Evolutionary conservation across 2,888 invertebrate species (phyloP), one percentile per base, ranked within the genome.

Genomic region (Lasioglossum oenotherae): DNA sequence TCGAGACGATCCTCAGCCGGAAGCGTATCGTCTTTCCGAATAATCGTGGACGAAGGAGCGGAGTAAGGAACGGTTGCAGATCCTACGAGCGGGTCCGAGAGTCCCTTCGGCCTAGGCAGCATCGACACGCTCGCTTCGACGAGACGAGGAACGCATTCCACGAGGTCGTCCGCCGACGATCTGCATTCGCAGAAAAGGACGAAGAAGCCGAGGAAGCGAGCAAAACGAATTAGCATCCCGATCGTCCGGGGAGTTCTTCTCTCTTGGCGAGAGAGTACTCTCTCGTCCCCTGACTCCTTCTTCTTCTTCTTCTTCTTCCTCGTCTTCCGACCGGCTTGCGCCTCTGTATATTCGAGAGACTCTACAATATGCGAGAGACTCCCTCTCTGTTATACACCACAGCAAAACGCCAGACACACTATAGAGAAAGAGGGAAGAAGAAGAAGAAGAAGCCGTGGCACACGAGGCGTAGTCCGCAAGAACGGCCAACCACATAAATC

Each of bases 141-240:
- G 91, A 82, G 87, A 87, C 86, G 82, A 80, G 80, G 76, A 87
- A 87, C 89, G 87, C 90, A 90, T 90, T 90, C 90, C 89, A 86
- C 81, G 87, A 85, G 82, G 90, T 89, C 85, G 90, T 87, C 86
- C 87, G 87, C 86, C 90, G 86, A 91, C 93, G 92, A 93, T 93
- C 92, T 92, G 91, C 92, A 92, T 93, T 92, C 90, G 91, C 91
- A 87, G 92, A 91, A 92, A 88, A 89, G 90, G 89, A 92, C 91
- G 92, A 89, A 86, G 91, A 89, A 79, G 91, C 87, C 85, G 89
- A 89, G 90, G 91, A 88, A 91, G 88, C 90, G 91, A 91, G 87
- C 91, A 91, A 91, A 91, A 91, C 88, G 89, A 91, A 91, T 91
- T 90, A 90, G 89, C 90, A 90, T 90, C 90, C 84, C 89, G 89